Conservation (phyloP, 2,113 vertebrate species). For the Brienomyrus brachyistius region DNA sequence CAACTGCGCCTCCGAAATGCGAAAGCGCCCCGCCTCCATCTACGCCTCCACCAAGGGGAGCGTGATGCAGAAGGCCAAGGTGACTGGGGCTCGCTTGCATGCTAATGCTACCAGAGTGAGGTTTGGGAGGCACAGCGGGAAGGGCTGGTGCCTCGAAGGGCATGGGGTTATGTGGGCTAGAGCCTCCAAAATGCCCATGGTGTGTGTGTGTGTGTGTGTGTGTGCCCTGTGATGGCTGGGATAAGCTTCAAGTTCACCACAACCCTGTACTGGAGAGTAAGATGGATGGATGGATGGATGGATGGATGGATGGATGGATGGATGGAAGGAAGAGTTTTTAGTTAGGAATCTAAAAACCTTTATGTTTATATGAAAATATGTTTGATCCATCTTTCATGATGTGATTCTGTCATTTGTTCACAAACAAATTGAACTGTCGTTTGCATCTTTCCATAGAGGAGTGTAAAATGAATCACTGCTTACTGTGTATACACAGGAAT, state of each 20-base stretch:
- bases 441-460: neutral
- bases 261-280: too few relatives aligned
- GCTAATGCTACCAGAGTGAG: neutral
- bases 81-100: conserved; percentile 32
- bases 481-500: conserved; percentile 69
- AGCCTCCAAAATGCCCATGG: neutral
- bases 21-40: conserved; percentile 77
- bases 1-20: conserved; percentile 80
- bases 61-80: conserved; percentile 92
- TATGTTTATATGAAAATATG: neutral
- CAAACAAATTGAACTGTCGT: neutral
- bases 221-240: too few relatives aligned
- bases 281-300: neutral
- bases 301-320: neutral
- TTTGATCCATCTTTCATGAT: neutral
- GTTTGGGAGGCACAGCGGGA: neutral
- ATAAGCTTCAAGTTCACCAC: too few relatives aligned
- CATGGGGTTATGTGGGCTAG: neutral
- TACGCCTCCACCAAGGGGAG: conserved; percentile 72
- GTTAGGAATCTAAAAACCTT: neutral
- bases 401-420: neutral
- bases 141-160: neutral
- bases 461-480: neutral
- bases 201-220: too few relatives aligned
- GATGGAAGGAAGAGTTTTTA: neutral